Conservation (phyloP, 2,797 vertebrate species). For the Macrochelys suwanniensis region DNA sequence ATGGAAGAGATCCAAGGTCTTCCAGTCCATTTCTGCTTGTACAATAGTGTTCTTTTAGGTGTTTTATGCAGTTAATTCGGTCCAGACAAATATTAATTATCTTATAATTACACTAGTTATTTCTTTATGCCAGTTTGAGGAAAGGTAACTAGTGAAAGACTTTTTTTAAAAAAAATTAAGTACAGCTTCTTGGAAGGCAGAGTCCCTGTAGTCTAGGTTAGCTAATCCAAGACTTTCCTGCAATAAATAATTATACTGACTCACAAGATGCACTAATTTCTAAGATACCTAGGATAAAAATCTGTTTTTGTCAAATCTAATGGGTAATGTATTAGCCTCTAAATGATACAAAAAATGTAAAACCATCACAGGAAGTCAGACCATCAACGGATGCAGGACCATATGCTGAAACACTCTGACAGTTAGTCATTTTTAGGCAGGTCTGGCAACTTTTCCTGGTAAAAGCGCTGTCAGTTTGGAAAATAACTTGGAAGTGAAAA, state of each 20-base stretch:
- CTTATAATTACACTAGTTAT: neutral
- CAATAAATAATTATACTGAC: neutral
- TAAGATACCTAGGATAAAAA: neutral
- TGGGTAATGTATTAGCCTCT: neutral
- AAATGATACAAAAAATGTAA: neutral
- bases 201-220: neutral
- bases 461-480: slow-evolving; percentile 10
- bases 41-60: neutral
- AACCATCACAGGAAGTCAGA: neutral
- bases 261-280: neutral
- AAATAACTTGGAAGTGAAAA: slow-evolving; percentile 45
- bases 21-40: neutral
- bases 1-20: neutral
- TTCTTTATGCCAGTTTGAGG: neutral
- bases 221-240: neutral
- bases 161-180: neutral
- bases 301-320: neutral
- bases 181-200: neutral
- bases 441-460: slow-evolving; percentile 24
- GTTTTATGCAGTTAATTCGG: slow-evolving; percentile 4
- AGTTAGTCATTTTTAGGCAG: slow-evolving; percentile 34
- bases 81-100: neutral
- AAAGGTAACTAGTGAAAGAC: neutral
- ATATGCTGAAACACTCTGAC: neutral
- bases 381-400: neutral